Evolutionary conservation across 2,888 invertebrate species (phyloP), one percentile per base, ranked within the genome.

Genomic region (Leptopterna dolabrata): DNA sequence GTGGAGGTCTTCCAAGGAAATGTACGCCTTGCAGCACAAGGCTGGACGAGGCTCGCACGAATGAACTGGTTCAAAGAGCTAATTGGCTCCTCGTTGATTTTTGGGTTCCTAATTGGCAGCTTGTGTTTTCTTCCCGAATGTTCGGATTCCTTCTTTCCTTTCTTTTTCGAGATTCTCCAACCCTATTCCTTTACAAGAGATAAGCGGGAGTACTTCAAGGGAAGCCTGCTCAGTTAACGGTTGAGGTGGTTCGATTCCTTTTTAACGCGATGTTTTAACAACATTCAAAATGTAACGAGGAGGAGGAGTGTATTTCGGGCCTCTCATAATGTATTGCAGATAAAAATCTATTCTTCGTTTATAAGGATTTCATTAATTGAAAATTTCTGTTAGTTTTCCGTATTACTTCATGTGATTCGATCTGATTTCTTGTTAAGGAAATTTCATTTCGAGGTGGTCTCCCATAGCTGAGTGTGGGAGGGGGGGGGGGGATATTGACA

Each of bases 41-140:
- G 63, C 24, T 63, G 63, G 63, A 63, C 63, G 55, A 81, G 16
- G 30, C 55, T 29, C 85, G 73, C 85, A 19, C 55, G 73, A 73
- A 71, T 76, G 85, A 73, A 45, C 85, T 29, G 43, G 85, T 85
- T 71, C 85, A 85, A 85, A 85, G 73, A 45, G 19, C 43, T 85
- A 85, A 85, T 85, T 85, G 85, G 85, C 73, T 41, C 71, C 73
- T 85, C 51, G 43, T 85, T 85, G 81, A 81, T 81, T 81, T 81
- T 81, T 30, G 81, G 51, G 16, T 55, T 78, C 78, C 78, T 78
- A 78, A 78, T 78, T 78, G 78, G 78, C 78, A 78, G 45, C 45
- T 78, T 45, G 78, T 27, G 78, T 78, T 78, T 43, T 45, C 76
- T 78, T 78, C 43, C 45, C 45, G 19, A 45, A 45, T 24, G 45